These are phyloP conservation scores for Drosophila pseudoobscura DNA, from an alignment of 1,140 invertebrate species.

Conservation along the genomic window DNA sequence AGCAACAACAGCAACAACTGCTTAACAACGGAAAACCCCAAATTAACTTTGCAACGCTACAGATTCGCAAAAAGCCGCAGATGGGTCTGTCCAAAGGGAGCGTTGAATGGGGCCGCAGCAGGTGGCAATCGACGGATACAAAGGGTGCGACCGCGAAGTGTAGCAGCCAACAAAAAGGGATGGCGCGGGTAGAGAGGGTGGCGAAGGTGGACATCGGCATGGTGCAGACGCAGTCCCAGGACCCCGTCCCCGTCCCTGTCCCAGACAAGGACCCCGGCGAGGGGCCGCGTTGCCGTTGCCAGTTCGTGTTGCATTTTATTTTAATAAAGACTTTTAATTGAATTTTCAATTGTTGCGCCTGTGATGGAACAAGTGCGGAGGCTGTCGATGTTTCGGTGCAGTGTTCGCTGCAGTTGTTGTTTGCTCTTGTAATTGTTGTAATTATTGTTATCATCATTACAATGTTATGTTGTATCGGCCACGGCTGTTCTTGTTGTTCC, in stretches of 20 bases:
- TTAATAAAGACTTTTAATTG: slow-evolving; percentile 82
- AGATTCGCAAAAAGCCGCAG: slow-evolving; percentile 65
- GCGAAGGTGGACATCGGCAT: not conserved
- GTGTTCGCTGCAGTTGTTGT: slow-evolving; percentile 28
- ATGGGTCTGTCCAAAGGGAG: slow-evolving; percentile 24
- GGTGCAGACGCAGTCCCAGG: slow-evolving; percentile 11
- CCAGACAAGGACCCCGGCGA: slow-evolving; percentile 6
- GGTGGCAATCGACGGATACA: slow-evolving; percentile 58
- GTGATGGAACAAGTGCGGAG: slow-evolving; percentile 9
- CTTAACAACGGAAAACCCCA: slow-evolving; percentile 52
- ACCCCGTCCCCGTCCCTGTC: too few relatives aligned
- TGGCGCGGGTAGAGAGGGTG: too few relatives aligned
- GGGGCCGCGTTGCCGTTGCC: slow-evolving; percentile 35
- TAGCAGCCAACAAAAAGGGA: slow-evolving; percentile 12
- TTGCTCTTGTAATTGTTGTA: slow-evolving; percentile 50
- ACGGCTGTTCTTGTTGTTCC: slow-evolving; percentile 28
- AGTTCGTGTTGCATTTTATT: slow-evolving; percentile 74
- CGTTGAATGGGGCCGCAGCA: slow-evolving; percentile 41
- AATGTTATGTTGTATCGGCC: slow-evolving; percentile 57
- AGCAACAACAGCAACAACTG: slow-evolving; percentile 35
- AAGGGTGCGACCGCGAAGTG: slow-evolving; percentile 59
- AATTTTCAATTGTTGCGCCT: slow-evolving; percentile 78
- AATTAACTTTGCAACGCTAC: slow-evolving; percentile 76
- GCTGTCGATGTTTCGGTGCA: too few relatives aligned
- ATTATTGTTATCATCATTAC: slow-evolving; percentile 69